These are phyloP conservation scores for Serranus cabrilla DNA, from an alignment of 2,797 vertebrate species.

Conservation along the genomic window DNA sequence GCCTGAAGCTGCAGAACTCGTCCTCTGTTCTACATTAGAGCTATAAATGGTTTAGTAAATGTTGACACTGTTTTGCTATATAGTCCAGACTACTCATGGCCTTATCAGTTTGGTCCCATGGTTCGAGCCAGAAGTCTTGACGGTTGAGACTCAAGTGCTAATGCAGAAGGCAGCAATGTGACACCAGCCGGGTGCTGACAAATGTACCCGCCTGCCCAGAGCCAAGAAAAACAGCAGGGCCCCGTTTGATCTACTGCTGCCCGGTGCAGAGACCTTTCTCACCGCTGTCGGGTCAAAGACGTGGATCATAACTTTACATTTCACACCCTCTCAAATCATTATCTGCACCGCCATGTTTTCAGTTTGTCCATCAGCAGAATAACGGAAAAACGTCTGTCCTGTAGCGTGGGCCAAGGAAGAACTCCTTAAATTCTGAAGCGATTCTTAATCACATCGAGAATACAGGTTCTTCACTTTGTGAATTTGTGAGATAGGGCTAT, in stretches of 20 bases:
- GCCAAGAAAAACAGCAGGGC: conserved; percentile 73
- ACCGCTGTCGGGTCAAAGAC: conserved; percentile 13
- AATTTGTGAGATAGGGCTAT: no score
- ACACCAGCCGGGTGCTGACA: conserved; percentile 58
- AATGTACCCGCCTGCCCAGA: conserved; percentile 45
- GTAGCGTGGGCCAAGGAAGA: neutral
- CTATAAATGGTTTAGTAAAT: neutral
- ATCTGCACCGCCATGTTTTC: neutral
- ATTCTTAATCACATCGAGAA: no score
- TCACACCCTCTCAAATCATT: neutral
- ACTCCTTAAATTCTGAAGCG: neutral
- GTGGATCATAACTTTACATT: conserved; percentile 19
- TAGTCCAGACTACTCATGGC: conserved; percentile 20
- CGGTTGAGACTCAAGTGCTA: conserved; percentile 33
- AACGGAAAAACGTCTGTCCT: neutral
- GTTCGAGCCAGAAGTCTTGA: conserved; percentile 31
- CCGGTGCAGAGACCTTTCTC: conserved; percentile 23
- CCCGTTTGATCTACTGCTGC: conserved; percentile 61
- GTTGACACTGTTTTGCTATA: conserved; percentile 11
- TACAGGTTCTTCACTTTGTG: no score
- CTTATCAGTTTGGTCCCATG: conserved; percentile 59
- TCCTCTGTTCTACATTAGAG: neutral
- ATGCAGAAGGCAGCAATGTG: conserved; percentile 49
- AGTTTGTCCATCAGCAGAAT: neutral
- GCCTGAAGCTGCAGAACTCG: neutral